A percentile compares a stretch with the other conserved stretches of the same genome.
Evolutionary conservation across 2,888 invertebrate genomes (phyloP).

Genomic region (Chymomyza caudatula): DNA sequence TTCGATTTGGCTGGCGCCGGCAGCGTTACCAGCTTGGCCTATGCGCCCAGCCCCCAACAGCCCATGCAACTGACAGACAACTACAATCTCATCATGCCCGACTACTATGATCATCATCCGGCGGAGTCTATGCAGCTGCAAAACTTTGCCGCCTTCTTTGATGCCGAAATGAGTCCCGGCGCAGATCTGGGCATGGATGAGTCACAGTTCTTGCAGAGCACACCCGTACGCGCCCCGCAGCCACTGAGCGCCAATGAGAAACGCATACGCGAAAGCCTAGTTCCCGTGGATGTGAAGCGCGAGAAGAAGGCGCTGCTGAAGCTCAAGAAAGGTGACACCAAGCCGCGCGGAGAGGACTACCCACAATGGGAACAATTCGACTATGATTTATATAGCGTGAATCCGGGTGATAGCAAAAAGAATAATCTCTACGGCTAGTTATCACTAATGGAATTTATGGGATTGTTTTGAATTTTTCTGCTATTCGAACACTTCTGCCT

Average conservation of each 20-base stretch:
- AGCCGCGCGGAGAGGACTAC: slow-evolving; percentile 53
- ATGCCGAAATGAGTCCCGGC: slow-evolving; percentile 47
- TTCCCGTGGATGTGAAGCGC: slow-evolving; percentile 52
- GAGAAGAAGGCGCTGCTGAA: slow-evolving; percentile 55
- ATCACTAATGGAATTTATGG: slow-evolving; percentile 18
- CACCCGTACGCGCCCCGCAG: slow-evolving; percentile 61
- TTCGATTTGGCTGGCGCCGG: slow-evolving; percentile 36
- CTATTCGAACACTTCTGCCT: slow-evolving; percentile 29
- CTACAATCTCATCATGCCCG: slow-evolving; percentile 67
- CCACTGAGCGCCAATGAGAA: slow-evolving; percentile 60
- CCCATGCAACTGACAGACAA: slow-evolving; percentile 60
- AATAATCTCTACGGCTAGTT: slow-evolving; percentile 45
- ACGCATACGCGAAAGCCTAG: slow-evolving; percentile 54
- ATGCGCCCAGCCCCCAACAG: slow-evolving; percentile 46
- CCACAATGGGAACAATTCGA: slow-evolving; percentile 75
- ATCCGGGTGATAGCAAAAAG: slow-evolving; percentile 62
- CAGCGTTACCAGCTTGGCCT: slow-evolving; percentile 42
- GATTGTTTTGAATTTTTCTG: slow-evolving; percentile 29
- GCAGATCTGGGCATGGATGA: slow-evolving; percentile 70
- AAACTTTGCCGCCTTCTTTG: slow-evolving; percentile 66
- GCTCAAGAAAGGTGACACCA: slow-evolving; percentile 62
- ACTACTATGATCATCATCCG: slow-evolving; percentile 63
- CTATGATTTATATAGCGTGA: slow-evolving; percentile 71
- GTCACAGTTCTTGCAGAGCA: slow-evolving; percentile 41
- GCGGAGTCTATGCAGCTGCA: slow-evolving; percentile 67